Base-by-base conservation (phyloP, 1,140 invertebrate genomes). In the Euglossa dilemma region DNA sequence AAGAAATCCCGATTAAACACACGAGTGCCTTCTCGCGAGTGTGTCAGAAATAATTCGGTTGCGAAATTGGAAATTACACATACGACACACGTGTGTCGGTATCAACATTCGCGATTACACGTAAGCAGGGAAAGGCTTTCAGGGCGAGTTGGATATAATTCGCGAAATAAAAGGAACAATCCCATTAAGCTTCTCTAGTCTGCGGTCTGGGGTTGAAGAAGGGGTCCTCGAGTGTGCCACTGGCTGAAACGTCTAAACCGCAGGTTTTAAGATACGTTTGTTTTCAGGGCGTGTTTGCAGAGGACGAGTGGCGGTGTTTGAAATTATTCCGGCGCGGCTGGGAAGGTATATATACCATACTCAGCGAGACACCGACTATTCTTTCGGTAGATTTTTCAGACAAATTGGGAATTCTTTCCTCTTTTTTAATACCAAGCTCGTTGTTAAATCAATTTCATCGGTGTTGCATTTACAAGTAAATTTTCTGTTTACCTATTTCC, bases 1-100 rank as follows among this genome's bases (percentile, higher is more conserved):
- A 78, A 70, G 69, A 78, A 78, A 50, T 78, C 70, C 36, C 76
- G 50, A 50, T 57, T 78, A 69, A 18, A n/a, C 43, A 16, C 28
- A 18, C 7, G n/a, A n/a, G n/a, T n/a, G n/a, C n/a, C n/a, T n/a
- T n/a, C n/a, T 18, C 20, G 28, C 20, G 64, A 69, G 25, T 28
- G 52, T 70, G 47, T 70, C 52, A 47, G 43, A 36, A 45, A 75
- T 50, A 61, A 74, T 63, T n/a, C n/a, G 63, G 57, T 57, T 59
- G 20, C 45, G 45, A 25, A 25, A 8, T 18, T 18, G 16, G 16
- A 20, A 50, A 50, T 50, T 47, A 50, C n/a, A 70, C 23, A 1
- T n/a, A n/a, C n/a, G 36, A 36, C 36, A 36, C 36, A 4, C 36
- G 36, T 36, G 36, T 36, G 36, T 36, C 36, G 25, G 43, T 47